Percentiles rank a stretch among this genome's conserved stretches.
phyloP scores from a whole-genome alignment of 2,797 vertebrate genomes.

The Vultur gryphus region DNA sequence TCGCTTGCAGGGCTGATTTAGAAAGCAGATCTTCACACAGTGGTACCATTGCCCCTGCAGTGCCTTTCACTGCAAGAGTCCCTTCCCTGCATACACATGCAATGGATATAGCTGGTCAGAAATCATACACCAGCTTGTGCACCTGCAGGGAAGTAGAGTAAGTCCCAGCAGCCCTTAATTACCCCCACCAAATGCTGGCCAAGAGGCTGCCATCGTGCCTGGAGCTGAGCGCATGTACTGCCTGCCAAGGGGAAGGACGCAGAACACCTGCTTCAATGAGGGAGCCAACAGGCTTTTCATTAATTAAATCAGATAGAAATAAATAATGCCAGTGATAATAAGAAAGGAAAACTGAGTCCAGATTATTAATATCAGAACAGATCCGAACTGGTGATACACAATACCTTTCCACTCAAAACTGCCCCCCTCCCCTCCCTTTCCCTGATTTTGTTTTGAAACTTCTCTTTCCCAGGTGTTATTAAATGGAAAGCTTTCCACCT shows the following conservation, averaged over 20 bases:
- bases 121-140: not conserved
- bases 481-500: not conserved
- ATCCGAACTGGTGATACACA: not conserved
- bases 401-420: not conserved
- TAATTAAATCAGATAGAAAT: constrained; percentile 22
- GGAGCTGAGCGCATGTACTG: not conserved
- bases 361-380: constrained; percentile 4
- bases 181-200: not conserved
- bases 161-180: not conserved
- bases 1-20: not conserved
- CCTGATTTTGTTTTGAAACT: not conserved
- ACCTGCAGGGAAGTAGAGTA: not conserved
- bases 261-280: not conserved
- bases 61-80: not conserved
- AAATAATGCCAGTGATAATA: not conserved
- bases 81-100: not conserved
- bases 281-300: not conserved
- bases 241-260: not conserved
- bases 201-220: not conserved
- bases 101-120: not conserved
- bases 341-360: not conserved
- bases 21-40: not conserved
- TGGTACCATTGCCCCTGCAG: not conserved
- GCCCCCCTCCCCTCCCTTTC: not conserved
- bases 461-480: not conserved